phyloP scores from a whole-genome alignment of 2,113 vertebrate species.

The Zeus faber region DNA sequence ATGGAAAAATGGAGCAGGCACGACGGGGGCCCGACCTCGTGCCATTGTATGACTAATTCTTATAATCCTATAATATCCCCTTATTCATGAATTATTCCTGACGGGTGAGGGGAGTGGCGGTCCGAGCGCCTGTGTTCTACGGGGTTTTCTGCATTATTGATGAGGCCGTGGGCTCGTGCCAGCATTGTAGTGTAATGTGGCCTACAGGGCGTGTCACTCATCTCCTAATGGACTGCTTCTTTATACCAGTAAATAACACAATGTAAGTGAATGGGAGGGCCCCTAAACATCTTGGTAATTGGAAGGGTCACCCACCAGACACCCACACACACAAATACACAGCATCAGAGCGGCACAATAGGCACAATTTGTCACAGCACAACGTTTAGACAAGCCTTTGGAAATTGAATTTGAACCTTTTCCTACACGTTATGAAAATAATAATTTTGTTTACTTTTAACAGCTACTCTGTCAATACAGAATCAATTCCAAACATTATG shows the following conservation, averaged over 20 bases:
- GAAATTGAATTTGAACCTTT: no score
- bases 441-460: no score
- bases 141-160: constrained; percentile 60
- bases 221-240: constrained; percentile 46
- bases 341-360: no score
- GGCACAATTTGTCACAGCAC: no score
- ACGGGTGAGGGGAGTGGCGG: constrained; percentile 43
- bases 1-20: constrained; percentile 4
- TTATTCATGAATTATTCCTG: constrained; percentile 58
- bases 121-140: constrained; percentile 34
- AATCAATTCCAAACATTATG: no score
- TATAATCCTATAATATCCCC: constrained; percentile 62
- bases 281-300: constrained; percentile 18
- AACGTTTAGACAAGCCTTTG: no score
- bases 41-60: constrained; percentile 59
- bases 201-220: constrained; percentile 53
- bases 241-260: constrained; percentile 59
- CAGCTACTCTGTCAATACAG: no score
- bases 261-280: constrained; percentile 34
- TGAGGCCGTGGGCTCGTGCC: constrained; percentile 33
- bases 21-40: constrained; percentile 36
- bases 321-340: no score
- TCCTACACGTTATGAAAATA: no score
- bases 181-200: constrained; percentile 47
- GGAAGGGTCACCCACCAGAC: constrained; percentile 16